Conservation (phyloP, 2,113 vertebrate genomes). For the Rhinogobius similis region DNA sequence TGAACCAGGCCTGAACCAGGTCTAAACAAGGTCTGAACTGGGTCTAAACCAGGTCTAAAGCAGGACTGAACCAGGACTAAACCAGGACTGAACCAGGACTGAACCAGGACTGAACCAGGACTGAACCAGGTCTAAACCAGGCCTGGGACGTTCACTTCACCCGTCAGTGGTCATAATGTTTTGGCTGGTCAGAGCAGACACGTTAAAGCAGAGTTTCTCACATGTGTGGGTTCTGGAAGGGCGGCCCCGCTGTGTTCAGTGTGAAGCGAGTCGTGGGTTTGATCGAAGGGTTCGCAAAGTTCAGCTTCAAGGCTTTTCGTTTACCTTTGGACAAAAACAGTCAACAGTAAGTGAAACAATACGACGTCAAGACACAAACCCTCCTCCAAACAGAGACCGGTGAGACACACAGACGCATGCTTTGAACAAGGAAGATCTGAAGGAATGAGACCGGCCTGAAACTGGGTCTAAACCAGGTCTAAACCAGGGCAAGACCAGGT, state of each 20-base stretch:
- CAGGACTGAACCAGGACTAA: no score
- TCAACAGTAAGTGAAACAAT: neutral
- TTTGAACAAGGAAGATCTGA: neutral
- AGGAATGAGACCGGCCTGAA: neutral
- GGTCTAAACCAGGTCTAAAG: no score
- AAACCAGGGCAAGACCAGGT: neutral
- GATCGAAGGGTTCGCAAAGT: conserved; percentile 97
- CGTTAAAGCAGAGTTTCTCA: conserved; percentile 68
- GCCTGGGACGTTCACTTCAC: no score
- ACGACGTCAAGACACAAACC: neutral
- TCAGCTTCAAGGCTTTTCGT: conserved; percentile 99
- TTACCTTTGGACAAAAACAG: conserved; percentile 83
- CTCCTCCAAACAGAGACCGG: neutral
- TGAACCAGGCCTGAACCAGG: no score
- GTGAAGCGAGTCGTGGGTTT: conserved; percentile 94
- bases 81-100: no score
- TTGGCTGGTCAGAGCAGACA: no score
- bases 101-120: no score
- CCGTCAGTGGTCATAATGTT: no score
- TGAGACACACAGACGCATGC: neutral
- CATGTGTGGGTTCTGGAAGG: conserved; percentile 97
- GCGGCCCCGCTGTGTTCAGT: conserved; percentile 90
- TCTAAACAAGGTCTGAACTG: no score
- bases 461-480: neutral
- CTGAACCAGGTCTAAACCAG: no score